Evolutionary conservation across 2,113 vertebrate species (phyloP), one percentile per base, ranked within the genome.

Genomic region (Theristicus caerulescens): DNA sequence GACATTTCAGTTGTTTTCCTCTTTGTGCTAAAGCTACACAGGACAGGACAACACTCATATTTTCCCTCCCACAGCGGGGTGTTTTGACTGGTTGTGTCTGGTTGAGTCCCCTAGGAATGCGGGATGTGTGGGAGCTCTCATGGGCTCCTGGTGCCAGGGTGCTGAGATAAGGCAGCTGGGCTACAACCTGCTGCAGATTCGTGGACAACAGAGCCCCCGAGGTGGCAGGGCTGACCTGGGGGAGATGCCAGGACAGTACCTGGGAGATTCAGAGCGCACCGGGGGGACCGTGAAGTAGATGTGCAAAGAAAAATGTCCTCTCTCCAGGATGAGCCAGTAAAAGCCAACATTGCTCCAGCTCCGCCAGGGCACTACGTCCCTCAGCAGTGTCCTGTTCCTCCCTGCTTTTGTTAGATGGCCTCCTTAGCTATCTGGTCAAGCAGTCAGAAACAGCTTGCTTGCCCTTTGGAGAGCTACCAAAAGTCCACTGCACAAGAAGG

Each of bases 1-100:
- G 87, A 93, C 58, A 71, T 81, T 93, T 85, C 47, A 61, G 70
- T 91, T 95, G 82, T 89, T 97, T 97, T 86, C 66, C 16, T 87
- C 62, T 85, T 88, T 83, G 73, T 73, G 54, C 82, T 85, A 80
- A 80, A 88, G 70, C 66, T 93, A 82, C 47, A 36, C 44, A 80
- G 40, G 44, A 79, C 44, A 72, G 66, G 84, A 85, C 44, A 88
- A 82, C 42, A 59, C 13, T 82, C 7, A 3, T 24, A 51, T 90
- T 85, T 90, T 69, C 29, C n/a, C 62, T 92, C 83, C 58, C 59
- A 80, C 81, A 86, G 25, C 31, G 15, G 38, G 29, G 46, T 90
- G 46, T 89, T 95, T 94, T 93, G 83, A 89, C 52, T 83, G 46
- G 31, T 38, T 90, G 42, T 81, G 31, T 82, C 85, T 80, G 18